Conservation (phyloP, 1,140 invertebrate genomes). For the Cotesia typhae region DNA sequence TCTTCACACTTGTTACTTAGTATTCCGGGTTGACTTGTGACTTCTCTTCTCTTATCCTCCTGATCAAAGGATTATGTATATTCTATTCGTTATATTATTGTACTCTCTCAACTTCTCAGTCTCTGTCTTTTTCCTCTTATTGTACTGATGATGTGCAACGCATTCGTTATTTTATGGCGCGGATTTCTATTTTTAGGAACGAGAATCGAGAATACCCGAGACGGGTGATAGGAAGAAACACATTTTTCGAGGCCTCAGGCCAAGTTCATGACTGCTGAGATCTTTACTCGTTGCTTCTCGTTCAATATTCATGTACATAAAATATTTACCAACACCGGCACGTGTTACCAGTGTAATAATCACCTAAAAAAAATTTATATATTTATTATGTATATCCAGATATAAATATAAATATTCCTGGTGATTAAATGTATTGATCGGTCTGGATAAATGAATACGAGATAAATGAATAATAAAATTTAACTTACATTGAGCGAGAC, state of each 20-base stretch:
- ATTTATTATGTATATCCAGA: too few species aligned
- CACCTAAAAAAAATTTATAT: too few species aligned
- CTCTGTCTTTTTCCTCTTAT: slow-evolving; percentile 1
- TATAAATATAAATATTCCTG: not conserved
- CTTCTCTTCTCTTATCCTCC: too few species aligned
- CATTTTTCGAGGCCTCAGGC: slow-evolving; percentile 20
- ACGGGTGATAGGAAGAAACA: slow-evolving; percentile 28
- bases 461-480: too few species aligned
- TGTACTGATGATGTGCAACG: slow-evolving; percentile 25
- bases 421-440: slow-evolving; percentile 6
- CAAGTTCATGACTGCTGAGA: slow-evolving; percentile 30
- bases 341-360: too few species aligned
- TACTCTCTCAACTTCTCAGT: not conserved
- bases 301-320: not conserved
- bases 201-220: slow-evolving; percentile 24
- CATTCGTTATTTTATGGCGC: slow-evolving; percentile 32
- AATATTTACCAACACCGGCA: not conserved
- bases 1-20: too few species aligned
- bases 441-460: too few species aligned
- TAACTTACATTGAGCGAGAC: too few species aligned
- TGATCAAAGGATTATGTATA: too few species aligned
- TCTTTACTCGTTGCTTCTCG: not conserved
- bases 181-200: slow-evolving; percentile 33
- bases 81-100: too few species aligned
- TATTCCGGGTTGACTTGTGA: too few species aligned